phyloP scores from a whole-genome alignment of 2,888 invertebrate species.

The Lasioglossum malachurum region DNA sequence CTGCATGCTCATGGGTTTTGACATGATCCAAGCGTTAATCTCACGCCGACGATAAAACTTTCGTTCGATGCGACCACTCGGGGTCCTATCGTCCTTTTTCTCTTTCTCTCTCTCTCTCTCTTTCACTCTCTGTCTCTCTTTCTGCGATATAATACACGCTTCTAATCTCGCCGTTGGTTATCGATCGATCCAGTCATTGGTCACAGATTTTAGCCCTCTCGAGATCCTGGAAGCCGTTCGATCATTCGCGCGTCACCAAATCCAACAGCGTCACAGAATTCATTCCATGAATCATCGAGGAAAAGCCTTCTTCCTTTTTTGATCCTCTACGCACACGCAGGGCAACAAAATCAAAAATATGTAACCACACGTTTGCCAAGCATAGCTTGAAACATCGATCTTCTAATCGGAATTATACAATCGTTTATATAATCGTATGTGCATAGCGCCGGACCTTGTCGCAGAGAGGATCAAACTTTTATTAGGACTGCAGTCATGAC shows the following conservation, averaged over 20 bases:
- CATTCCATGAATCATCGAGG: constrained; percentile 23
- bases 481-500: background rate
- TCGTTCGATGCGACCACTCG: constrained; percentile 34
- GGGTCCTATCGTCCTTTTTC: constrained; percentile 16
- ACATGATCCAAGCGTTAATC: constrained; percentile 51
- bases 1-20: constrained; percentile 73
- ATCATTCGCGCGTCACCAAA: constrained; percentile 16
- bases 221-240: constrained; percentile 22
- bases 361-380: background rate
- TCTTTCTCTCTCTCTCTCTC: background rate
- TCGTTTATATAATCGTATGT: background rate
- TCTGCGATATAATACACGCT: constrained; percentile 27
- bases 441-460: background rate
- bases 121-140: background rate
- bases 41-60: constrained; percentile 33
- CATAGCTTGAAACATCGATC: background rate
- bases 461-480: constrained; percentile 10
- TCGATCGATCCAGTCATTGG: constrained; percentile 48
- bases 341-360: background rate
- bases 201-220: constrained; percentile 55
- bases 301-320: background rate
- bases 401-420: background rate
- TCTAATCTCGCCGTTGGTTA: constrained; percentile 32
- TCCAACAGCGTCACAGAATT: background rate
- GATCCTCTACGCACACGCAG: background rate